phyloP scores from a whole-genome alignment of 2,797 vertebrate species.

The Eleutherodactylus coqui region DNA sequence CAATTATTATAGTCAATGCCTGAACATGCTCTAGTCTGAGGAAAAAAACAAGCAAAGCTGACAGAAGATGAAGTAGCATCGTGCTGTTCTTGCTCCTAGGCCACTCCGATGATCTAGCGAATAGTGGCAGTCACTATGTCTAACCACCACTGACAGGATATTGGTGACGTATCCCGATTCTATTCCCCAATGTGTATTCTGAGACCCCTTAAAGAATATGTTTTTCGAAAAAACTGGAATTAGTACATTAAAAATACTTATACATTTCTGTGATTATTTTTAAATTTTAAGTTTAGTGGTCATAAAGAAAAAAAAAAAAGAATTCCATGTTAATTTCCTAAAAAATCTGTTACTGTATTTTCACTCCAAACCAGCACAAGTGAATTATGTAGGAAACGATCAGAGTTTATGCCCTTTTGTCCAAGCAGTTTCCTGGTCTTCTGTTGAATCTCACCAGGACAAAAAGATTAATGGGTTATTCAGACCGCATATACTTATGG shows the following conservation, averaged over 20 bases:
- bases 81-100: too few species aligned
- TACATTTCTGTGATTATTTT: neutral
- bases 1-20: too few species aligned
- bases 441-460: neutral
- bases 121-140: too few species aligned
- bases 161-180: too few species aligned
- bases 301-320: neutral
- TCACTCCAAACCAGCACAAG: neutral
- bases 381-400: neutral
- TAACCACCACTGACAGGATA: too few species aligned
- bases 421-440: neutral
- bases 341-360: neutral
- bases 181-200: too few species aligned
- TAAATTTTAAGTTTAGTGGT: neutral
- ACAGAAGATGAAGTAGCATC: too few species aligned
- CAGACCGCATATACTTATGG: too few species aligned
- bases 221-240: neutral
- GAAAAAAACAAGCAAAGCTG: too few species aligned
- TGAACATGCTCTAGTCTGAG: neutral
- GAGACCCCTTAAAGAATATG: neutral
- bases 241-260: neutral
- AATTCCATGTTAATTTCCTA: neutral
- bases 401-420: neutral
- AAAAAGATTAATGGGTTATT: too few species aligned
- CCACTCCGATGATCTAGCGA: too few species aligned